Percentiles rank a stretch among this genome's conserved stretches.
These are phyloP conservation scores for Gila orcuttii DNA, from an alignment of 2,113 vertebrate species.

Conservation along the genomic window DNA sequence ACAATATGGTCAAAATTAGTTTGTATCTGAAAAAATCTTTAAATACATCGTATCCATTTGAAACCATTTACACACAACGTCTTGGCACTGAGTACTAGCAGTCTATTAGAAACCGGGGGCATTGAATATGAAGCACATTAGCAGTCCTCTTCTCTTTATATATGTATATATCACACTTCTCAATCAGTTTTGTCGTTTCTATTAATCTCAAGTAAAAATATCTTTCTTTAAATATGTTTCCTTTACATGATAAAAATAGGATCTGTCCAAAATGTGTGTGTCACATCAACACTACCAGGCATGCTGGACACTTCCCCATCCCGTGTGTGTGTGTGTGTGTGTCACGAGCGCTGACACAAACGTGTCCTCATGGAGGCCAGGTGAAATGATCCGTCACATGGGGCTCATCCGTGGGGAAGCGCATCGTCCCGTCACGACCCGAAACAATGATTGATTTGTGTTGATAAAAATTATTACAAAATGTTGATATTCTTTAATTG, in stretches of 20 bases:
- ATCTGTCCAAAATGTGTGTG: slow-evolving; percentile 87
- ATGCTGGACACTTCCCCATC: slow-evolving; percentile 83
- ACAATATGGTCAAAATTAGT: slow-evolving; percentile 91
- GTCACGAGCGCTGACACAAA: slow-evolving; percentile 44
- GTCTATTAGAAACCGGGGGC: slow-evolving; percentile 84
- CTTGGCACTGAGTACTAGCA: slow-evolving; percentile 86
- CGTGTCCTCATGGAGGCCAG: slow-evolving; percentile 43
- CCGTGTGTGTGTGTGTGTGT: slow-evolving; percentile 62
- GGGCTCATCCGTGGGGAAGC: slow-evolving; percentile 36
- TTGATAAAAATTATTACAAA: slow-evolving; percentile 99
- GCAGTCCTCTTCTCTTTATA: slow-evolving; percentile 80
- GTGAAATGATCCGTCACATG: slow-evolving; percentile 46
- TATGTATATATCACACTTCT: slow-evolving; percentile 47
- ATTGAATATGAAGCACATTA: slow-evolving; percentile 84
- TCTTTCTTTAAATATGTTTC: slow-evolving; percentile 90
- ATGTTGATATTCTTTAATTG: slow-evolving; percentile 77
- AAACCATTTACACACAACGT: slow-evolving; percentile 92
- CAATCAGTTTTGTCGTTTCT: slow-evolving; percentile 57
- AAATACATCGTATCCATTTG: slow-evolving; percentile 81
- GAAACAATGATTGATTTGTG: slow-evolving; percentile 79
- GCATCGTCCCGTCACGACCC: slow-evolving; percentile 12
- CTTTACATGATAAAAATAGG: slow-evolving; percentile 98
- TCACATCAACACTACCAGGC: slow-evolving; percentile 83
- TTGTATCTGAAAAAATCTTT: slow-evolving; percentile 67
- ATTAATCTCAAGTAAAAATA: slow-evolving; percentile 95